phyloP scores from a whole-genome alignment of 2,797 vertebrate genomes.

The Gambelia wislizenii region DNA sequence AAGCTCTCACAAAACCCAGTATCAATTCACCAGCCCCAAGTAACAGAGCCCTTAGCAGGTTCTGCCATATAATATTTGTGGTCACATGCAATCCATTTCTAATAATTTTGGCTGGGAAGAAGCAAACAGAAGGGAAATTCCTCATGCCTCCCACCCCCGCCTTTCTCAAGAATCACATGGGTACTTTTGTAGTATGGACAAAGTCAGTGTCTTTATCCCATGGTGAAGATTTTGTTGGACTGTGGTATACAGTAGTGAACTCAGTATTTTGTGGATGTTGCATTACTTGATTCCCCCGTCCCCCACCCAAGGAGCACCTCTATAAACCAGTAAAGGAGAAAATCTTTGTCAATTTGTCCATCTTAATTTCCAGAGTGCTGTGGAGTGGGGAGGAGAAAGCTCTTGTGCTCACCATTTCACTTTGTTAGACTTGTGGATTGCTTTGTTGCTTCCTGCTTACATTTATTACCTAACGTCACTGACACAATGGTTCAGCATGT shows the following conservation, averaged over 20 bases:
- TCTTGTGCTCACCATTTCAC: background rate
- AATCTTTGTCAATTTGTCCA: background rate
- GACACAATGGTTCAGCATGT: conserved; percentile 5
- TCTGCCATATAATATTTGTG: background rate
- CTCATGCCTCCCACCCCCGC: too few relatives aligned
- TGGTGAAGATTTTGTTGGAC: background rate
- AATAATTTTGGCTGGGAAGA: too few relatives aligned
- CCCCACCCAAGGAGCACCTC: background rate
- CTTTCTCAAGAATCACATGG: background rate
- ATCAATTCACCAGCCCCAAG: too few relatives aligned
- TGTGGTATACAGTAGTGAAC: background rate
- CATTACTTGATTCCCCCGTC: background rate
- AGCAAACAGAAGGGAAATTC: background rate
- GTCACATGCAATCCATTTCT: background rate
- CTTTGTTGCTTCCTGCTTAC: conserved; percentile 1
- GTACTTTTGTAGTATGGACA: background rate
- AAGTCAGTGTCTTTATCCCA: background rate
- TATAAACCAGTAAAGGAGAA: background rate
- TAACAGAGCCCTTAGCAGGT: too few relatives aligned
- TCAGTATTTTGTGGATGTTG: background rate
- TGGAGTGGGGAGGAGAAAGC: background rate
- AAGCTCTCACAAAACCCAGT: too few relatives aligned
- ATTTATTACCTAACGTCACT: conserved; percentile 20
- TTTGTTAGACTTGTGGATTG: background rate
- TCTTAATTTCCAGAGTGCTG: background rate